phyloP scores from a whole-genome alignment of 1,140 invertebrate species.

The Parapsyche elsis region DNA sequence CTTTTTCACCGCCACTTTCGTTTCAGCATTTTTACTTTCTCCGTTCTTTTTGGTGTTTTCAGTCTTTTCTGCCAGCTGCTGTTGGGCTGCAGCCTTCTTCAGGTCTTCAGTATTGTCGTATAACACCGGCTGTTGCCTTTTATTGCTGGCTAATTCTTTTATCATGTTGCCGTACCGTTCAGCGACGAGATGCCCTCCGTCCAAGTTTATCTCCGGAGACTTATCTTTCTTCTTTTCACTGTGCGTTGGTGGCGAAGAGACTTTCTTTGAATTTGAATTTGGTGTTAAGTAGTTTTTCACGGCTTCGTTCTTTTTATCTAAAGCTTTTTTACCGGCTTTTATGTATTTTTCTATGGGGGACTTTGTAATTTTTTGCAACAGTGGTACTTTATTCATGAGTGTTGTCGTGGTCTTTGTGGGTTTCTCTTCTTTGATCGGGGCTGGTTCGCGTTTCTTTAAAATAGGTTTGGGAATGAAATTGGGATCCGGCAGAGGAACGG shows the following conservation, averaged over 20 bases:
- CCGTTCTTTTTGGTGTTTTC: slow-evolving; percentile 53
- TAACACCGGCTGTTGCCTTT: slow-evolving; percentile 67
- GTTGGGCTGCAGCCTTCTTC: slow-evolving; percentile 69
- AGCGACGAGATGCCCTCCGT: slow-evolving; percentile 76
- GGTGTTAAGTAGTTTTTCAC: slow-evolving; percentile 48
- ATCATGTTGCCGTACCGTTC: slow-evolving; percentile 86
- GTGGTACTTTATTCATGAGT: slow-evolving; percentile 61
- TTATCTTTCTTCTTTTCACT: slow-evolving; percentile 30
- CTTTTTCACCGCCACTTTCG: slow-evolving; percentile 47
- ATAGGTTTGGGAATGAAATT: slow-evolving; percentile 81
- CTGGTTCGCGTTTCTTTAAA: slow-evolving; percentile 69
- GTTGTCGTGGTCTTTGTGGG: slow-evolving; percentile 61
- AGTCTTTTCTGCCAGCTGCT: slow-evolving; percentile 52
- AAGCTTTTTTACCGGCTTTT: slow-evolving; percentile 62
- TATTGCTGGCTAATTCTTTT: slow-evolving; percentile 71
- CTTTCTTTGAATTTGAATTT: slow-evolving; percentile 42
- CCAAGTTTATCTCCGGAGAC: slow-evolving; percentile 61
- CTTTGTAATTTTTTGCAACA: slow-evolving; percentile 66
- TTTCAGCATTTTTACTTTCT: slow-evolving; percentile 50
- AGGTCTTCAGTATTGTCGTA: slow-evolving; percentile 74
- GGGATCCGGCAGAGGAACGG: slow-evolving; percentile 69
- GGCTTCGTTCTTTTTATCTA: slow-evolving; percentile 54
- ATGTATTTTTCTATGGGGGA: slow-evolving; percentile 64
- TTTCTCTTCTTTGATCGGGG: slow-evolving; percentile 56
- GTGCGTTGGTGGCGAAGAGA: slow-evolving; percentile 20